These are phyloP conservation scores for Setophaga petechia DNA, from an alignment of 2,113 vertebrate species.

Conservation along the genomic window DNA sequence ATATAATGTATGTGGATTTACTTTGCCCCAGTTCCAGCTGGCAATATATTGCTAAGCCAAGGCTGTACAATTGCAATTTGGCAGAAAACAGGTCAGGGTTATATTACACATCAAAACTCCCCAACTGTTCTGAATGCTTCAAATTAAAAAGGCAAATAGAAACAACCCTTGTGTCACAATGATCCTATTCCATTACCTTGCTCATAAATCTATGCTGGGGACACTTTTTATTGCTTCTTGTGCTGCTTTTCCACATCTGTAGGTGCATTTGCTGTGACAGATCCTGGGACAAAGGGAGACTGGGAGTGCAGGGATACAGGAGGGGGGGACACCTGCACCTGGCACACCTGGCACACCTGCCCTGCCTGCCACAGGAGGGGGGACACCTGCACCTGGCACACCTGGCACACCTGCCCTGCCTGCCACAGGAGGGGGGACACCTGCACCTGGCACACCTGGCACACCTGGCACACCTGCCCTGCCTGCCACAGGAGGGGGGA, in stretches of 20 bases:
- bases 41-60: conserved; percentile 41
- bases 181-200: neutral
- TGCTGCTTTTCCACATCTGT: neutral
- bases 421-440: too few species aligned
- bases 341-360: neutral
- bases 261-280: neutral
- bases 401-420: too few species aligned
- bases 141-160: conserved; percentile 5
- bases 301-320: neutral
- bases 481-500: too few species aligned
- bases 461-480: too few species aligned
- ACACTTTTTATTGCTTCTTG: neutral
- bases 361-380: neutral
- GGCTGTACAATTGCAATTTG: conserved; percentile 34
- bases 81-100: conserved; percentile 51
- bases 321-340: neutral
- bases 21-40: conserved; percentile 52
- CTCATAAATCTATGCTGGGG: neutral
- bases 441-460: too few species aligned
- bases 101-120: conserved; percentile 4
- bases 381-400: neutral
- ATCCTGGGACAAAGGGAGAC: accelerated
- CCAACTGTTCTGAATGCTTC: neutral
- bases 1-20: conserved; percentile 63
- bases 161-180: neutral